A percentile compares a stretch with the other conserved stretches of the same genome.
These are phyloP conservation scores for Ochotona curzoniae DNA, from an alignment of 2,113 vertebrate species.

Conservation along the genomic window DNA sequence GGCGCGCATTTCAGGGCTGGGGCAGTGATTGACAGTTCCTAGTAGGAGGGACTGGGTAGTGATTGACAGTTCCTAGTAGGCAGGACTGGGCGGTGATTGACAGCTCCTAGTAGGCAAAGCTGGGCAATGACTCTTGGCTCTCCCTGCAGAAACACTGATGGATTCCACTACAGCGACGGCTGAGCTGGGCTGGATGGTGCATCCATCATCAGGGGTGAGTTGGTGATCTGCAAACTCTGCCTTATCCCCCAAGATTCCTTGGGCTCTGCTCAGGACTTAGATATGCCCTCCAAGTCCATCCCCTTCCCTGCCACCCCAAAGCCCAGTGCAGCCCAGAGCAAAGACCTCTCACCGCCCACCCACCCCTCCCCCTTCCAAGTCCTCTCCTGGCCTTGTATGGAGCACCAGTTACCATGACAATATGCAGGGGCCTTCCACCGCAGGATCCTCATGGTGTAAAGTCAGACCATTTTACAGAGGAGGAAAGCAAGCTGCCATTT, in stretches of 20 bases:
- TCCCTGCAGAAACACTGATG: conserved; percentile 94
- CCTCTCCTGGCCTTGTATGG: neutral
- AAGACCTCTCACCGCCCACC: neutral
- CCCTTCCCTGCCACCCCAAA: neutral
- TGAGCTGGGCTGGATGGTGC: conserved; percentile 96
- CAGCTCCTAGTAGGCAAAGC: neutral
- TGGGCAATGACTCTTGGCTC: conserved; percentile 56
- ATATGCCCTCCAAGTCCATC: conserved; percentile 81
- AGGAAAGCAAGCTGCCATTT: neutral
- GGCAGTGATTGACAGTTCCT: neutral
- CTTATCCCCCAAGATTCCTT: neutral
- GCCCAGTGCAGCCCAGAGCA: neutral
- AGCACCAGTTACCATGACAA: conserved; percentile 49
- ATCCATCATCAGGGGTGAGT: conserved; percentile 95
- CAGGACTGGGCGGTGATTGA: too few relatives aligned
- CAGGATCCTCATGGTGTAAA: neutral
- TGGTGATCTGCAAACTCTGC: neutral
- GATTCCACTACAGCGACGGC: conserved; percentile 97
- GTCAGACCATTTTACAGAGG: neutral
- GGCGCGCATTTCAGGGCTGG: neutral
- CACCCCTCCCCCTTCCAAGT: neutral
- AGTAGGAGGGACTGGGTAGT: neutral
- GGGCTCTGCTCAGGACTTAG: rapidly evolving
- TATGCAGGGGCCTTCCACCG: neutral
- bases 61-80: neutral